Evolutionary conservation across 2,888 invertebrate genomes (phyloP).

Genomic region (Rhagophthalmus giganteus): DNA sequence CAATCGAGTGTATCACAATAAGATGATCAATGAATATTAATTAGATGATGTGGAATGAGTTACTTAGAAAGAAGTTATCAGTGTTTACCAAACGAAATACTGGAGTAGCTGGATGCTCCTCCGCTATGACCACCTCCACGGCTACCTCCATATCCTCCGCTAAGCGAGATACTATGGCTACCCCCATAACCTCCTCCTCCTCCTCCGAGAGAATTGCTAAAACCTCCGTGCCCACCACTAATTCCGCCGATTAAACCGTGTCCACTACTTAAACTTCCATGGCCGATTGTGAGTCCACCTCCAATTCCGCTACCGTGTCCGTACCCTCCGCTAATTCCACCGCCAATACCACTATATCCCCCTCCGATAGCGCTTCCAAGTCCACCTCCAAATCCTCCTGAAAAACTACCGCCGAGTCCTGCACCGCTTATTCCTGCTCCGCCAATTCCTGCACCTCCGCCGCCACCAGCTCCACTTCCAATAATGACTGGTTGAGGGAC

Average conservation of each 20-base stretch:
- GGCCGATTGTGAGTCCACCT: slow-evolving; percentile 19
- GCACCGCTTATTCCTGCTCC: slow-evolving; percentile 27
- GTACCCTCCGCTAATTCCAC: slow-evolving; percentile 5
- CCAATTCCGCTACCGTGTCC: slow-evolving; percentile 22
- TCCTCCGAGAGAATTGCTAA: slow-evolving; percentile 13
- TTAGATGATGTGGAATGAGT: slow-evolving; percentile 14
- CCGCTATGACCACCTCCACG: slow-evolving; percentile 21
- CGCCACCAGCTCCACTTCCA: slow-evolving; percentile 26
- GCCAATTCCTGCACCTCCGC: slow-evolving; percentile 25
- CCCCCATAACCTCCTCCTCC: slow-evolving; percentile 38
- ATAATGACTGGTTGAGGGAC: slow-evolving; percentile 58
- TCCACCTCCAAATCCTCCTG: slow-evolving; percentile 28
- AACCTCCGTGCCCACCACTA: slow-evolving; percentile 27
- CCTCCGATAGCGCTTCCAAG: slow-evolving; percentile 32
- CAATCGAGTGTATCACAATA: slow-evolving; percentile 34
- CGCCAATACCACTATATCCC: slow-evolving; percentile 11
- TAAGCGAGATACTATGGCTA: slow-evolving; percentile 33
- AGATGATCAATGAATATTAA: slow-evolving; percentile 28
- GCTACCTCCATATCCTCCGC: slow-evolving; percentile 37
- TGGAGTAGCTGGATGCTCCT: slow-evolving; percentile 43
- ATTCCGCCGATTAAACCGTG: slow-evolving; percentile 14
- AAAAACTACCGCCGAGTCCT: slow-evolving; percentile 29
- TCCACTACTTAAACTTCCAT: slow-evolving; percentile 16
- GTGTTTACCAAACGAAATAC: slow-evolving; percentile 44
- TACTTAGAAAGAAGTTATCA: slow-evolving; percentile 15